Evolutionary conservation across 37 sponge, comb jelly and placozoan species (phyloP), one percentile per base, ranked within the genome.

Genomic region (Tethya wilhelma): DNA sequence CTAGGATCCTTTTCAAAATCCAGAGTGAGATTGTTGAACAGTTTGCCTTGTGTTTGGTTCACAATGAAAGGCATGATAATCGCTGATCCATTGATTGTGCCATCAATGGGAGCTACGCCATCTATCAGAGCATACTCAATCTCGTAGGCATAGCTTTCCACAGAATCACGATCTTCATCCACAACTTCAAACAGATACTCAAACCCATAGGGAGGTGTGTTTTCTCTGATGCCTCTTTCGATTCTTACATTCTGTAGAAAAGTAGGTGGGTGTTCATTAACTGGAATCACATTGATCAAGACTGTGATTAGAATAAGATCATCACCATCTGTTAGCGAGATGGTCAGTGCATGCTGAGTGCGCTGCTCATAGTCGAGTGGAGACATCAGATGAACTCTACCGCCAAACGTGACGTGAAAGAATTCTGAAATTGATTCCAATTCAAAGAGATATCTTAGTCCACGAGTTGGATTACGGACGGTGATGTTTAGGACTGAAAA

Each of bases 241-340:
- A 42, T 11, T 34, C 19, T 38, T 1, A 34, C 2, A 49, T 22
- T 29, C 5, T 26, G 9, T 12, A 30, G 38, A 26, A 84, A 76
- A 17, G 2, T 37, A 12, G 85, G 85, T 30, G 85, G 45, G 44
- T 69, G 38, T 32, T 84, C 85, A 57, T 84, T 84, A 2, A 84
- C 77, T 34, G 85, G 77, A 43, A 44, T 68, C n/a, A 84, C 85
- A 49, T 36, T 44, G 5, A 84, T 39, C 1, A 36, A n/a, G 14
- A 84, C 59, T 20, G 31, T 39, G n/a, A 63, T 49, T 2, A 34
- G 11, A 14, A 62, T 38, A 2, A 6, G 7, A 12, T 69, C 25
- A 0, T 29, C 0, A 4, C 77, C 69, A 42, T 75, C 85, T 9
- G 36, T 44, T 20, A 75, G 23, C 23, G 37, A 23, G 17, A 84